Base-by-base conservation (phyloP, 1,140 invertebrate genomes). In the Ruditapes philippinarum region DNA sequence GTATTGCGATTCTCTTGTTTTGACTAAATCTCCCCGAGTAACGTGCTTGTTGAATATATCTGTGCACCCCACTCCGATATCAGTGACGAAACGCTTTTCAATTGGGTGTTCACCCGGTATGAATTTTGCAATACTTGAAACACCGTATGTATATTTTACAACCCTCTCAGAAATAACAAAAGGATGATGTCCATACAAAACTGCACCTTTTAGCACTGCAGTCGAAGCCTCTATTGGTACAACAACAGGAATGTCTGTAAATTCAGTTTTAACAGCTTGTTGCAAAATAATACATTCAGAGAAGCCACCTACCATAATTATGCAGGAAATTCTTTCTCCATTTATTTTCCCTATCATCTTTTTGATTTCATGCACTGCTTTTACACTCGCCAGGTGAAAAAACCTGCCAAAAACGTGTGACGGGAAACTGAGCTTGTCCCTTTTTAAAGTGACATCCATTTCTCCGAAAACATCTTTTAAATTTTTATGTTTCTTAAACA, bases 111-210 rank as follows among this genome's bases (percentile, higher is more conserved):
- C 19, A 38, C 49, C 31, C 19, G n/a, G 3, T 12, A 51, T 49
- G 14, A 79, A 79, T n/a, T 12, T 5, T 36, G 4, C 33, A 19
- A 14, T 7, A 22, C 31, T 17, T 17, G 11, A 7, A 4, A 79
- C 54, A 19, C 76, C 76, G 36, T 79, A 79, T 1, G 76, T 57
- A 40, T 57, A 79, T 51, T 25, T 57, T 12, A 54, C 28, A 4
- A 79, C 76, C 17, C 76, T 25, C 28, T 79, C 76, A 36, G 54
- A 36, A 0, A 79, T 57, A 14, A 57, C 5, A n/a, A 14, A 14
- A 33, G 49, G 51, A n/a, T 36, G 17, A 25, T 79, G 76, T 5
- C 76, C 76, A 57, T 51, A 79, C 36, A 79, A 57, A 14, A 79
- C 25, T 1, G 76, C 76, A 14, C 76, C 76, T 38, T 51, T 79